Evolutionary conservation across 2,888 invertebrate genomes (phyloP).

Genomic region (Nesidiocoris tenuis): DNA sequence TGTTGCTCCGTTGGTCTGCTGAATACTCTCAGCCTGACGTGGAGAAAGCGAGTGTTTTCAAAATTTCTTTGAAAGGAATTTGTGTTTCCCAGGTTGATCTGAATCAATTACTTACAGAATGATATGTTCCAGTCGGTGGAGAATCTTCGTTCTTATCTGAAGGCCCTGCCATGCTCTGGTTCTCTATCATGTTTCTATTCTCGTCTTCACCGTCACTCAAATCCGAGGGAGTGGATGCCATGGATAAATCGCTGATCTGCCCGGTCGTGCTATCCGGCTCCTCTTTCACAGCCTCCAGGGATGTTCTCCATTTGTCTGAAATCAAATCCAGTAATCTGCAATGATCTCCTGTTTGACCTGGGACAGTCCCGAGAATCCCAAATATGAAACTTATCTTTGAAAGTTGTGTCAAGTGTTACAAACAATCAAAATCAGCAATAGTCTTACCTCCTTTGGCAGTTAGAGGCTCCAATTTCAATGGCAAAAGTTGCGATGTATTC

Average conservation of each 20-base stretch:
- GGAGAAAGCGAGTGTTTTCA: neutral
- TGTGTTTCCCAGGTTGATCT: too few species aligned
- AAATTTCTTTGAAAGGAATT: too few species aligned
- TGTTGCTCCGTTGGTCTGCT: neutral
- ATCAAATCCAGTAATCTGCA: too few species aligned
- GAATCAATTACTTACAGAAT: too few species aligned
- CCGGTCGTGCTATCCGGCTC: slow-evolving; percentile 21
- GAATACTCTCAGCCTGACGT: neutral
- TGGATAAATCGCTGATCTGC: slow-evolving; percentile 20
- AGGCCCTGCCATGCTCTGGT: too few species aligned
- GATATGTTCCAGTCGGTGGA: too few species aligned
- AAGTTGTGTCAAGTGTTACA: too few species aligned
- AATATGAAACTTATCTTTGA: too few species aligned
- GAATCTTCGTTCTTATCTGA: too few species aligned
- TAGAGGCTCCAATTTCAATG: slow-evolving; percentile 2
- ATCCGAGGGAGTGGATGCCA: slow-evolving; percentile 13
- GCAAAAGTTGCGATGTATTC: neutral
- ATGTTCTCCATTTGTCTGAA: slow-evolving; percentile 23
- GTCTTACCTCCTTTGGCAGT: slow-evolving; percentile 20
- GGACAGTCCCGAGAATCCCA: neutral
- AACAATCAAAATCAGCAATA: too few species aligned
- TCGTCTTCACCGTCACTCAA: neutral
- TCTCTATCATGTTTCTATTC: too few species aligned
- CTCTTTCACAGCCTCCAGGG: slow-evolving; percentile 25
- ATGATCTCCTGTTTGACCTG: neutral